Evolutionary conservation across 2,888 invertebrate species (phyloP), one percentile per base, ranked within the genome.

Genomic region (Plusia festucae): DNA sequence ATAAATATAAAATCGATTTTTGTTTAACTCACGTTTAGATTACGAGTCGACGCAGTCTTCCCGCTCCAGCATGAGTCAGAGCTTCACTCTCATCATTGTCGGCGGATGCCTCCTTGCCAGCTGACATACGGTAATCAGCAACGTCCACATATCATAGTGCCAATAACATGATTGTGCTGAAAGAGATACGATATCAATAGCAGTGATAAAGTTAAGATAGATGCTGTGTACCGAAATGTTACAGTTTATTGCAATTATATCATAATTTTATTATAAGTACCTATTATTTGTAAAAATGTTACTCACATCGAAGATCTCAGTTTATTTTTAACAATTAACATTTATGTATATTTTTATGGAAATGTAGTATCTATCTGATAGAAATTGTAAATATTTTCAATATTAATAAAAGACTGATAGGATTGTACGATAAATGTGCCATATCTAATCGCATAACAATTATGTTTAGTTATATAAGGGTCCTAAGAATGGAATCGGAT

Each of bases 1-100:
- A n/a, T 40, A 40, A 16, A 20, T 20, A 6, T 24, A 27, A 13
- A 18, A 32, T 58, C 30, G 3, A 15, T 7, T 15, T 64, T 68
- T 60, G 13, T 55, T 44, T 40, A 22, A 58, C 60, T 27, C 15
- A 56, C 82, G 71, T 82, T 68, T 86, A 92, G 94, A 94, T 90
- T 94, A 93, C 83, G 94, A 94, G 85, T 93, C 94, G 44, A 93
- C 94, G 13, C 94, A 93, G 78, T 90, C 93, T 60, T 93, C 94
- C 7, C 84, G 88, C 32, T 88, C 90, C 18, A 65, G 84, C 30
- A 77, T 79, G 60, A 73, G 80, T 30, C 83, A 82, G 27, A 82
- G 84, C 44, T 72, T 81, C 27, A 70, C 86, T 46, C 80, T 90
- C 76, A 75, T 85, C 78, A 81, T 85, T 46, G 40, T 90, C 11